Conservation (phyloP, 2,797 vertebrate genomes). For the Falco cherrug region DNA sequence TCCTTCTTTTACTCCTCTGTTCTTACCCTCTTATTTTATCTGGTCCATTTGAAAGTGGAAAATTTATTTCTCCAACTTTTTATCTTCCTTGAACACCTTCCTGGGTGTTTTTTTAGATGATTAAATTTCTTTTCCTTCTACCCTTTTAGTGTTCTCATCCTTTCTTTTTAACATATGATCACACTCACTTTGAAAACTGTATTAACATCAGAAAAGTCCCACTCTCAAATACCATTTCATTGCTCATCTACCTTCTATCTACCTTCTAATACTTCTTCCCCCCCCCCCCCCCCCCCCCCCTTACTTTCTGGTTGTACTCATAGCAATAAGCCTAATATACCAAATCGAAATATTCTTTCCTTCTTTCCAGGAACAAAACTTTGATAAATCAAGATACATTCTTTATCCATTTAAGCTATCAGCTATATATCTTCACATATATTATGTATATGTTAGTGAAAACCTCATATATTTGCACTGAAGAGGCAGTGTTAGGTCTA, state of each 20-base stretch:
- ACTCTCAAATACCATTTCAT: background rate
- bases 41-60: background rate
- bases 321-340: background rate
- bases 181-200: background rate
- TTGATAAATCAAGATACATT: background rate
- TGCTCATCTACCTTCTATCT: background rate
- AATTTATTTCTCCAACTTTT: conserved; percentile 25
- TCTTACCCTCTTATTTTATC: conserved; percentile 9
- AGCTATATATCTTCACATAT: background rate
- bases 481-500: background rate
- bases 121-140: background rate
- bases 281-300: background rate
- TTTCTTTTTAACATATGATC: background rate
- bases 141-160: background rate
- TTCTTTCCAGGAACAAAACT: background rate
- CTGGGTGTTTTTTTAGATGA: background rate
- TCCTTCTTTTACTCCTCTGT: conserved; percentile 7
- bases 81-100: conserved; percentile 6
- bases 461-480: background rate
- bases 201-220: background rate
- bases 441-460: background rate
- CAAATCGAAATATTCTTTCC: background rate
- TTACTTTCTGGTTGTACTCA: background rate
- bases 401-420: background rate
- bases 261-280: background rate